A percentile compares a stretch with the other conserved stretches of the same genome.
phyloP scores from a whole-genome alignment of 2,797 vertebrate species.

The Rhincodon typus region DNA sequence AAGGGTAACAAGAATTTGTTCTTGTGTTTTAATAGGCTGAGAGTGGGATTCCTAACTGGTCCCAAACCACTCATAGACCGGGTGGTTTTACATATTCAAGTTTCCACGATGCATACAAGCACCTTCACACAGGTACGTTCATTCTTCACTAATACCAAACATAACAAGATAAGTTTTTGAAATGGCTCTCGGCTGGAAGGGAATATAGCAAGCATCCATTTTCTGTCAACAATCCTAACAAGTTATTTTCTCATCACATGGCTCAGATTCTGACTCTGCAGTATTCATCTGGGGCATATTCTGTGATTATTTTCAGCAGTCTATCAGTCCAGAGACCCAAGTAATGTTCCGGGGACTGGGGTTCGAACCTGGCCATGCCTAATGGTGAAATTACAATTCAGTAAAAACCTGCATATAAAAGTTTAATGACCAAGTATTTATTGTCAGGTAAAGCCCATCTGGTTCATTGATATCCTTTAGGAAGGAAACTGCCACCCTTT shows the following conservation, averaged over 20 bases:
- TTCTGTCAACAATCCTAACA: not conserved
- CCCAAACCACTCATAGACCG: conserved; percentile 79
- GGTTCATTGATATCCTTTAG: too few species aligned
- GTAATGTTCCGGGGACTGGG: too few species aligned
- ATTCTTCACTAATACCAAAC: not conserved
- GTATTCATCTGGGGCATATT: not conserved
- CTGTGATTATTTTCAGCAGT: too few species aligned
- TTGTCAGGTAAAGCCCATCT: too few species aligned
- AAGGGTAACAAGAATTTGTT: not conserved
- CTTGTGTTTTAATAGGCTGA: conserved; percentile 60
- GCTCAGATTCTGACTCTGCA: not conserved
- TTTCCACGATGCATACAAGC: conserved; percentile 81
- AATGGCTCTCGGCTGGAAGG: not conserved
- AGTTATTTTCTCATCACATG: not conserved
- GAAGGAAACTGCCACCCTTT: too few species aligned
- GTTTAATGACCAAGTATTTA: too few species aligned
- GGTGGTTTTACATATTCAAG: conserved; percentile 80
- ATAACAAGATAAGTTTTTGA: not conserved
- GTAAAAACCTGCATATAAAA: too few species aligned
- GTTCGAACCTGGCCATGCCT: too few species aligned
- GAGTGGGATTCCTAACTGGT: conserved; percentile 84
- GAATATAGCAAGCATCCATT: not conserved
- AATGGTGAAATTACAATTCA: too few species aligned
- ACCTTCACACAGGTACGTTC: conserved; percentile 74
- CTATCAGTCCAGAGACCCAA: too few species aligned